Conservation (phyloP, 2,797 vertebrate genomes). For the Aselliscus stoliczkanus region DNA sequence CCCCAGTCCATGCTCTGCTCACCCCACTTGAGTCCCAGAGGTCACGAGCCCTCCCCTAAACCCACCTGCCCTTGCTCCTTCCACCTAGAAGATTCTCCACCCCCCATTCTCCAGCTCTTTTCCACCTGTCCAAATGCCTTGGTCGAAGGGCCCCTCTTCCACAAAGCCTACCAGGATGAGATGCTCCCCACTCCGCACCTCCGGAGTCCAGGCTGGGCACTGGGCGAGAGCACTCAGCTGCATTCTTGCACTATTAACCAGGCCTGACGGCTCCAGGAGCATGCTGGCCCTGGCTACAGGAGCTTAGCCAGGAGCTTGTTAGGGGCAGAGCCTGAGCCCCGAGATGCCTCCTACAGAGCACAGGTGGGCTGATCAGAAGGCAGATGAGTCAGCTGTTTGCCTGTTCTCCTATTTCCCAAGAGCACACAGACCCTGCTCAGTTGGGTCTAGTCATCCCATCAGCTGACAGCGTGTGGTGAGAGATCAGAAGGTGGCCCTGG, state of each 20-base stretch:
- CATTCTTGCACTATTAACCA: neutral
- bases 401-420: neutral
- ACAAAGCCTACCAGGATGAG: neutral
- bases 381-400: neutral
- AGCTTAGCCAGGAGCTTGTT: neutral
- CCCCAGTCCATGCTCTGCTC: neutral
- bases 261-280: neutral
- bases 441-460: neutral
- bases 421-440: neutral
- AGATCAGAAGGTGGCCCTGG: neutral
- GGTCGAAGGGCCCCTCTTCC: neutral
- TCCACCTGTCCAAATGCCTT: neutral
- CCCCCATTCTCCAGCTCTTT: neutral
- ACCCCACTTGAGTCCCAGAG: neutral
- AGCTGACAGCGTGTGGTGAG: neutral
- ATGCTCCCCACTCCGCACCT: neutral
- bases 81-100: neutral
- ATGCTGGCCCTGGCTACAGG: neutral
- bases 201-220: neutral
- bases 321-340: neutral
- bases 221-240: neutral
- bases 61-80: neutral
- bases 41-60: neutral
- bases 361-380: neutral
- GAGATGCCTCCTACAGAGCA: neutral